phyloP scores from a whole-genome alignment of 2,113 vertebrate genomes.

The Sterrhoptilus dennistouni region DNA sequence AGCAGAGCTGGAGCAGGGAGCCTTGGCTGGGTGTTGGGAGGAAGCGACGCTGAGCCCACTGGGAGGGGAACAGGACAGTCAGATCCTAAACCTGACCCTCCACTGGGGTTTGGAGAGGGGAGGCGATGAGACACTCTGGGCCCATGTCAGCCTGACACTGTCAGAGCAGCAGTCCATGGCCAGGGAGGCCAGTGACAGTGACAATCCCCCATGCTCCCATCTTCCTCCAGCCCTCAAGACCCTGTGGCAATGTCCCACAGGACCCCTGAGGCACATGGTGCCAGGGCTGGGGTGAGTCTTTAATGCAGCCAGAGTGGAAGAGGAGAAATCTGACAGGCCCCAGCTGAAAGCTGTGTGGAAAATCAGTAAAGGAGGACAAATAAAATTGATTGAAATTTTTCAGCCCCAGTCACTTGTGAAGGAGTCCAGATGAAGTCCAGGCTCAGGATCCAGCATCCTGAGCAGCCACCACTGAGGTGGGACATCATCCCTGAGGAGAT shows the following conservation, averaged over 20 bases:
- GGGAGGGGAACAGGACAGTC: not conserved
- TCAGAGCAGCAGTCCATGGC: not conserved
- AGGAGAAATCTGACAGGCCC: not conserved
- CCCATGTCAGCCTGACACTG: accelerated
- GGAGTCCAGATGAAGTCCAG: not conserved
- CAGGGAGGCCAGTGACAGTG: not conserved
- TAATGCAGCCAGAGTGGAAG: not conserved
- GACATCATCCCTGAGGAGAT: not conserved
- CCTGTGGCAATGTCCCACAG: not conserved
- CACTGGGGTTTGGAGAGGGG: not conserved
- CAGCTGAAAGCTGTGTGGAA: not conserved
- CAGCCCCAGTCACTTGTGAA: not conserved
- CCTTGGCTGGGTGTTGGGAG: accelerated
- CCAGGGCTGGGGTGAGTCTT: not conserved
- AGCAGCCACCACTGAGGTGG: not conserved
- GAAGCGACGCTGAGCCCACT: accelerated
- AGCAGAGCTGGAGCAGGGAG: not conserved
- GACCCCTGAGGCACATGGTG: not conserved
- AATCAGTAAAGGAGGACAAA: not conserved
- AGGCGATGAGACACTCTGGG: not conserved
- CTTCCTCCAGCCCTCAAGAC: not conserved
- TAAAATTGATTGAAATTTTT: not conserved
- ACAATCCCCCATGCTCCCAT: not conserved
- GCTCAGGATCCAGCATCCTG: not conserved
- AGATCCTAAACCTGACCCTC: accelerated